A percentile compares a stretch with the other conserved stretches of the same genome.
Evolutionary conservation across 2,113 vertebrate genomes (phyloP).

Genomic region (Columba livia): DNA sequence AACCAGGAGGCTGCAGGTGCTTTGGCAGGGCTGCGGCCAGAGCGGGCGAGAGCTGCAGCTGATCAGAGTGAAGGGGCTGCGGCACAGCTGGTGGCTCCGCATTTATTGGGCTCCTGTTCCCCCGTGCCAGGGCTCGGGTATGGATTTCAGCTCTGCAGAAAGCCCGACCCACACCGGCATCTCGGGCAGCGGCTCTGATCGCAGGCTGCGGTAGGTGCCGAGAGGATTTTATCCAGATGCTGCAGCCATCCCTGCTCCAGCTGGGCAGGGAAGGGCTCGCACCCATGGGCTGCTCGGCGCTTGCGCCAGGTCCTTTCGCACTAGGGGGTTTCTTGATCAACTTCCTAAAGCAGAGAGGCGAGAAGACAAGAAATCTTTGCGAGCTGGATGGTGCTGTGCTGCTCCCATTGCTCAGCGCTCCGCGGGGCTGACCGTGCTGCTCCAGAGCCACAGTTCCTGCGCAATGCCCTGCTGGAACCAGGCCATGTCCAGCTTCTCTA

Average conservation of each 20-base stretch:
- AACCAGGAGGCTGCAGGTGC: constrained; percentile 22
- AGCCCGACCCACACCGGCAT: fast-evolving
- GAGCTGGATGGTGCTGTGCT: fast-evolving
- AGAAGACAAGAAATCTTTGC: background rate
- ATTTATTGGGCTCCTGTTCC: background rate
- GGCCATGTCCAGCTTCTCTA: background rate
- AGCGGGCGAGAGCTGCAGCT: background rate
- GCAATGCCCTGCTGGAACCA: background rate
- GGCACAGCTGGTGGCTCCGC: background rate
- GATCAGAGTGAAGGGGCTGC: background rate
- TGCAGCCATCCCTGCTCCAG: background rate
- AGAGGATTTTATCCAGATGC: background rate
- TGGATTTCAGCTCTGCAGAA: background rate
- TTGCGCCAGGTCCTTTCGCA: background rate
- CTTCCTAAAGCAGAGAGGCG: background rate
- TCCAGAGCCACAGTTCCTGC: background rate
- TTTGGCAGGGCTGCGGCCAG: background rate
- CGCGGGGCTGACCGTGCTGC: background rate
- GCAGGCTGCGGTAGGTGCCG: background rate
- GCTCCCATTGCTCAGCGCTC: background rate
- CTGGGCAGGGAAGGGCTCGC: background rate
- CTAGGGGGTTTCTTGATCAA: background rate
- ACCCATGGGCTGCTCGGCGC: background rate
- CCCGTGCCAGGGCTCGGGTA: background rate
- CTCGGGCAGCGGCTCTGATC: background rate